Conservation (phyloP, 2,113 vertebrate species). For the Cinclus mexicanus region DNA sequence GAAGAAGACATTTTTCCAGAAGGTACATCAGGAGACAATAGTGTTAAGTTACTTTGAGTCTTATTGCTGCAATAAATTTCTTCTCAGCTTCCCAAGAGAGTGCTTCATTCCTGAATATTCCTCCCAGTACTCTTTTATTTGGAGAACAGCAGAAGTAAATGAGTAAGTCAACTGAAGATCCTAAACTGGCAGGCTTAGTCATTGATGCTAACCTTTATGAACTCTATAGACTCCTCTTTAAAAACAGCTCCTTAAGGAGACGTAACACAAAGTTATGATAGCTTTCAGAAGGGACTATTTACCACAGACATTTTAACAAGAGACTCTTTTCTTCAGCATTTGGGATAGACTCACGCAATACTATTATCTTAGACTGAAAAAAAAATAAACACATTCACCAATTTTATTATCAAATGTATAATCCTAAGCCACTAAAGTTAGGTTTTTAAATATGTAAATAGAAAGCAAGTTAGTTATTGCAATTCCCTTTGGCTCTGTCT, state of each 20-base stretch:
- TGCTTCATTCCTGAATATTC: slow-evolving; percentile 34
- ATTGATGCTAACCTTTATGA: slow-evolving; percentile 32
- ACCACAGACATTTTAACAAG: background rate
- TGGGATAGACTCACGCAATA: background rate
- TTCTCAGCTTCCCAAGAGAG: background rate
- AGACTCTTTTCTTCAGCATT: background rate
- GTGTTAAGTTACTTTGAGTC: background rate
- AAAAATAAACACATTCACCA: background rate
- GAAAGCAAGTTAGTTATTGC: background rate
- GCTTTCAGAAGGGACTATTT: slow-evolving; percentile 14
- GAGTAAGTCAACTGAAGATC: slow-evolving; percentile 24
- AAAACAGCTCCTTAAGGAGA: slow-evolving; percentile 37
- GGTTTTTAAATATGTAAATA: background rate
- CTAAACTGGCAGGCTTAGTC: slow-evolving; percentile 27
- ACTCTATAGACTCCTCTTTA: background rate
- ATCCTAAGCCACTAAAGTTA: background rate
- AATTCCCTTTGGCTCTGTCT: background rate
- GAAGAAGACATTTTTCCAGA: background rate
- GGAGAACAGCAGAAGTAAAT: slow-evolving; percentile 19
- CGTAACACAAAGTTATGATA: background rate
- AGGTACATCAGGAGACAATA: background rate
- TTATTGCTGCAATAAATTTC: slow-evolving; percentile 39
- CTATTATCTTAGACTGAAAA: background rate
- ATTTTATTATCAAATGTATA: background rate
- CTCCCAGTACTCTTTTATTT: background rate